These are phyloP conservation scores for Leucozona laternaria DNA, from an alignment of 2,888 invertebrate genomes.

Conservation along the genomic window DNA sequence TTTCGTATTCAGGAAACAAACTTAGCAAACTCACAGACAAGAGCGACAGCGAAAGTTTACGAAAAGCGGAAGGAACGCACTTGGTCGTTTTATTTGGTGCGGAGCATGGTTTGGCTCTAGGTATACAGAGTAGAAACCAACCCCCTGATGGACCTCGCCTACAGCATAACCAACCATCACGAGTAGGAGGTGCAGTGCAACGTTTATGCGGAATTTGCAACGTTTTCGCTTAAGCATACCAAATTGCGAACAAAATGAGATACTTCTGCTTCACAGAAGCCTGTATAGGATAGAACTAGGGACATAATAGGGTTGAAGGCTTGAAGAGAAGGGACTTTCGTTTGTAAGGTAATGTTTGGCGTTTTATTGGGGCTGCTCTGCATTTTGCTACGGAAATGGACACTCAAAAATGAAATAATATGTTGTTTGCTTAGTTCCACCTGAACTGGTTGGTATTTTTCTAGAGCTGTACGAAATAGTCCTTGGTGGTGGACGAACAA, in stretches of 20 bases:
- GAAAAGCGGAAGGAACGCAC: constrained; percentile 71
- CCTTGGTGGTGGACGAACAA: background rate
- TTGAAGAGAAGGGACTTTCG: background rate
- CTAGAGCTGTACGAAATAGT: background rate
- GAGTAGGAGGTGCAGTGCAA: constrained; percentile 39
- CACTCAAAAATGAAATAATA: constrained; percentile 61
- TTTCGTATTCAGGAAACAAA: constrained; percentile 76
- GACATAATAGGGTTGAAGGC: background rate
- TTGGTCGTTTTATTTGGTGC: constrained; percentile 41
- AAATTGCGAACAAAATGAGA: constrained; percentile 66
- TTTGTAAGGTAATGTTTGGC: constrained; percentile 35
- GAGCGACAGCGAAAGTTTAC: constrained; percentile 71
- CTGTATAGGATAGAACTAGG: background rate
- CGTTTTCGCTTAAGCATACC: constrained; percentile 74
- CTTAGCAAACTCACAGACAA: constrained; percentile 67
- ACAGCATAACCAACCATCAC: background rate
- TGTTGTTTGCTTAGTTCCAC: constrained; percentile 37
- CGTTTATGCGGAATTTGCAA: constrained; percentile 74
- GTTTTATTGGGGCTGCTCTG: constrained; percentile 25
- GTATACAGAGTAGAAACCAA: background rate
- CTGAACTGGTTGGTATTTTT: constrained; percentile 27
- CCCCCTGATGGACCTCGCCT: constrained; percentile 26
- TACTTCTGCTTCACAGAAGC: constrained; percentile 32
- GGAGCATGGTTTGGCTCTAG: constrained; percentile 24
- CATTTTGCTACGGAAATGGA: constrained; percentile 45